Evolutionary conservation across 2,113 vertebrate species (phyloP), one percentile per base, ranked within the genome.

Genomic region (Mormyrus iriodes): DNA sequence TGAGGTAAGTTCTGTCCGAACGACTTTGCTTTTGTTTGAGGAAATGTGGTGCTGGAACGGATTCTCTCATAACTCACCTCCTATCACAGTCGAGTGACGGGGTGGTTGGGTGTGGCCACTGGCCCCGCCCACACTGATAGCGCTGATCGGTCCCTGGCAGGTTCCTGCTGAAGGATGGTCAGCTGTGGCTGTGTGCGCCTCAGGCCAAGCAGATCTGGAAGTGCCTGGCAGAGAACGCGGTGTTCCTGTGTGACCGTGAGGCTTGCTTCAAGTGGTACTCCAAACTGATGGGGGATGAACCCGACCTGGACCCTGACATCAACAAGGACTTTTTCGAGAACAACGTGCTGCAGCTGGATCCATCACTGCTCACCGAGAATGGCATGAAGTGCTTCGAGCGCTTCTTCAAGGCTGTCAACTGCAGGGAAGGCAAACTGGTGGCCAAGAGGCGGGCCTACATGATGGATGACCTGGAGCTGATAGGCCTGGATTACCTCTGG

Each of bases 231-330:
- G 98, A 99, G 95, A 99, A 99, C 85, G 98, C 98, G 0, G 98
- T 99, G 93, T 99, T 98, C 93, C 97, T 99, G 93, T 99, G 98
- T 95, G 98, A 99, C 95, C 97, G 98, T 0, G 98, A 99, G 95
- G 98, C 98, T 93, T 99, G 98, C 96, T 99, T 99, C 95, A 99
- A 99, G 95, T 99, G 98, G 98, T 99, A 99, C 97, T 99, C 98
- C 91, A 99, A 99, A 92, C 95, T 99, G 91, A 99, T 99, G 98
- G 98, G 98, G 27, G 98, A 99, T 90, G 98, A 99, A 94, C 98
- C 98, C 85, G 98, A 99, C 94, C 96, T 99, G 92, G 98, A 99
- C 93, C 98, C 98, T 88, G 98, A 99, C 95, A 99, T 99, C 94
- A 99, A 99, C 95, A 99, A 99, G 94, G 98, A 99, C 96, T 99